phyloP scores from a whole-genome alignment of 2,113 vertebrate genomes.

The Alouatta palliata region DNA sequence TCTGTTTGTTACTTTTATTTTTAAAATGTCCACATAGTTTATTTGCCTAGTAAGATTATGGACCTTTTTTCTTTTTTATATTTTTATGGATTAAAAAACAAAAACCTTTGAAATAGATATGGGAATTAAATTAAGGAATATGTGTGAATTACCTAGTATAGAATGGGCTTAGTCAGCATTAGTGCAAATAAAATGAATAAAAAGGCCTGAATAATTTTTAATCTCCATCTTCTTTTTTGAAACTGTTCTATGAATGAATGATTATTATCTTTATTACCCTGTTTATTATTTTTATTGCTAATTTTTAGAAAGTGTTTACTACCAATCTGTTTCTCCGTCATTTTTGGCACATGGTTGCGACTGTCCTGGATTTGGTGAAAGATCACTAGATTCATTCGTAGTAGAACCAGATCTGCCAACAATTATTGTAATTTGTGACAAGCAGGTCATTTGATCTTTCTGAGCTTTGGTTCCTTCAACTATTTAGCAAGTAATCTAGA shows the following conservation, averaged over 20 bases:
- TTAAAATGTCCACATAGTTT: neutral
- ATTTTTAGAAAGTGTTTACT: neutral
- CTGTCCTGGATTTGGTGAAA: neutral
- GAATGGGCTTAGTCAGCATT: neutral
- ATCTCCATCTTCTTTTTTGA: neutral
- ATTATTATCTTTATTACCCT: neutral
- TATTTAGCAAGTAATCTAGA: neutral
- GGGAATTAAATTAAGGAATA: neutral
- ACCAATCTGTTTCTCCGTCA: neutral
- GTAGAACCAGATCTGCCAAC: neutral
- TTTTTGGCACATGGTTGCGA: neutral
- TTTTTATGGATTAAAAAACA: constrained; percentile 20
- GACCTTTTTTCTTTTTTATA: neutral
- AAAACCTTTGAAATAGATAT: neutral
- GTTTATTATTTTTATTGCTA: neutral
- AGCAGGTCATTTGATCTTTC: neutral
- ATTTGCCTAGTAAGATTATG: neutral
- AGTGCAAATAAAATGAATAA: neutral
- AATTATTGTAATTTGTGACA: neutral
- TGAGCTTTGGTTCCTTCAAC: neutral
- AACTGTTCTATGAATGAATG: neutral
- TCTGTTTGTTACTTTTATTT: neutral
- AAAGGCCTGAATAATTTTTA: neutral
- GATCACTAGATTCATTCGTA: neutral
- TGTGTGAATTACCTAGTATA: neutral